Conservation (phyloP, 2,888 invertebrate species). For the Hirtodrosophila alboralis region DNA sequence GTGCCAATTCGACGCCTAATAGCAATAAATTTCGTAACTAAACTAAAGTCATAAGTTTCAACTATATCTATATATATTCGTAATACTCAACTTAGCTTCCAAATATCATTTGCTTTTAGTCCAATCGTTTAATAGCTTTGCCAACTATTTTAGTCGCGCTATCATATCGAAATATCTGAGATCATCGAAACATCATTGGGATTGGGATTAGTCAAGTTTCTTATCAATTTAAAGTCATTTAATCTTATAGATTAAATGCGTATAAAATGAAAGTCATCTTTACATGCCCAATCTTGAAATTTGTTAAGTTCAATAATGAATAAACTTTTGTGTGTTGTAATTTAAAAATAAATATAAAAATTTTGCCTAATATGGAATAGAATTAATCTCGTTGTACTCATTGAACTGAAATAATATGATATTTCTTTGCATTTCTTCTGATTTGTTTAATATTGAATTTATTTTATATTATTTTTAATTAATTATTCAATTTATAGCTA, state of each 20-base stretch:
- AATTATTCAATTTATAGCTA: too few species aligned
- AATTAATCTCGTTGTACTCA: too few species aligned
- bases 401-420: not conserved
- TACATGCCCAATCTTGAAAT: too few species aligned
- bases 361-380: not conserved
- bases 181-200: slow-evolving; percentile 18
- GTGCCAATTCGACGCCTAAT: slow-evolving; percentile 7
- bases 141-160: slow-evolving; percentile 23
- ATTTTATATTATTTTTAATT: too few species aligned
- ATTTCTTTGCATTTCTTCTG: too few species aligned
- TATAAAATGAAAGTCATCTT: slow-evolving; percentile 18
- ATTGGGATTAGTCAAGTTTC: slow-evolving; percentile 1
- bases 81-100: slow-evolving; percentile 18
- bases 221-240: slow-evolving; percentile 6
- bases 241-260: slow-evolving; percentile 11
- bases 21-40: slow-evolving; percentile 50
- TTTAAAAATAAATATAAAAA: too few species aligned
- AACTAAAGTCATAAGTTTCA: slow-evolving; percentile 1
- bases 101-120: slow-evolving; percentile 10
- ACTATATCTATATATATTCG: slow-evolving; percentile 4
- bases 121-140: not conserved
- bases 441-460: too few species aligned
- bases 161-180: slow-evolving; percentile 21
- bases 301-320: not conserved
- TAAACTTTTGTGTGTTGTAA: slow-evolving; percentile 4